A percentile compares a stretch with the other conserved stretches of the same genome.
These are phyloP conservation scores for Peromyscus attwateri DNA, from an alignment of 2,797 vertebrate species.

Conservation along the genomic window DNA sequence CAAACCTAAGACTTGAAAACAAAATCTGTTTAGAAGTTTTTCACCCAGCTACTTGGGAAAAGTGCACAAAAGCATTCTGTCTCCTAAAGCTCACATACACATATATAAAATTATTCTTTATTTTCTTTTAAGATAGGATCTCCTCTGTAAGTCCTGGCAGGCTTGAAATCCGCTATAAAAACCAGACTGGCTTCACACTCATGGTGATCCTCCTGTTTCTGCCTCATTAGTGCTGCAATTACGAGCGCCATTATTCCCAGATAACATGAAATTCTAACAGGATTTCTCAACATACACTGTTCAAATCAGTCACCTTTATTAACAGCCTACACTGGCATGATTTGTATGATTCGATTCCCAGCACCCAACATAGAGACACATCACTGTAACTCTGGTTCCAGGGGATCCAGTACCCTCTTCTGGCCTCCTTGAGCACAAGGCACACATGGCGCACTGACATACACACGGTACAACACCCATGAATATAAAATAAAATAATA, in stretches of 20 bases:
- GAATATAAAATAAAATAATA: background rate
- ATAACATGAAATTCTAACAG: background rate
- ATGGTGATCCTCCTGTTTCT: background rate
- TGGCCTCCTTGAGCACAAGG: background rate
- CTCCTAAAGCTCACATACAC: conserved; percentile 41
- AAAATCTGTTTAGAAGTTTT: conserved; percentile 56
- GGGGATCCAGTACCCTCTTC: background rate
- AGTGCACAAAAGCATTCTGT: background rate
- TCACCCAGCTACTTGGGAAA: conserved; percentile 47
- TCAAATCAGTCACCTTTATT: conserved; percentile 31
- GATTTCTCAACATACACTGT: background rate
- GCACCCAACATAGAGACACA: background rate
- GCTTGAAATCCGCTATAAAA: background rate
- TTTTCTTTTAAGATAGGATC: background rate
- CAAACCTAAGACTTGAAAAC: conserved; percentile 64
- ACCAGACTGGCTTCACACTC: background rate
- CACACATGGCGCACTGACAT: background rate
- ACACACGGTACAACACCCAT: background rate
- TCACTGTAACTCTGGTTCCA: background rate
- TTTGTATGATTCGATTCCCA: background rate
- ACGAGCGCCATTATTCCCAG: background rate
- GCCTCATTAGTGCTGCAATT: background rate
- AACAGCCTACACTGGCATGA: conserved; percentile 34
- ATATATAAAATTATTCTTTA: background rate
- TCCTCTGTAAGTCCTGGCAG: background rate